These are phyloP conservation scores for Mugil cephalus DNA, from an alignment of 2,113 vertebrate genomes.

Conservation along the genomic window DNA sequence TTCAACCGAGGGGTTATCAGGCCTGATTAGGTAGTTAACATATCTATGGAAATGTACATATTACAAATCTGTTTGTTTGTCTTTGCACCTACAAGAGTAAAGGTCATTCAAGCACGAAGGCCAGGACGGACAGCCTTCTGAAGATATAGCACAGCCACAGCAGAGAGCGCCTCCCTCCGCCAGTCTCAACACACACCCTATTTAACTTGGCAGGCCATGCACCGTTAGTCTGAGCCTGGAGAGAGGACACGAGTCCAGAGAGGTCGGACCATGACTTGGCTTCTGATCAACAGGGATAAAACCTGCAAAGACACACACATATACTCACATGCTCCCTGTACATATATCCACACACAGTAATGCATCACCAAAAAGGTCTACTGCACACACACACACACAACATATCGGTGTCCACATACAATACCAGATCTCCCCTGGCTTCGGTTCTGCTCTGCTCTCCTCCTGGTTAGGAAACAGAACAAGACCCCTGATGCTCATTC, in stretches of 20 bases:
- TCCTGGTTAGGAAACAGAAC: conserved; percentile 59
- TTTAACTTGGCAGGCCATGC: conserved; percentile 51
- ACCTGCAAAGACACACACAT: conserved; percentile 8
- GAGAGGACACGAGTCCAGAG: conserved; percentile 11
- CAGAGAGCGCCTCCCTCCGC: conserved; percentile 12
- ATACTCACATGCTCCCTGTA: not conserved
- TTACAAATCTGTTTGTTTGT: not conserved
- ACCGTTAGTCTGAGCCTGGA: conserved; percentile 52
- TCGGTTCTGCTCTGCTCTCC: conserved; percentile 26
- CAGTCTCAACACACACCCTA: conserved; percentile 9
- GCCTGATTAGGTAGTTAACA: not conserved
- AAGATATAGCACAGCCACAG: conserved; percentile 46
- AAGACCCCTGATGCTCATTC: conserved; percentile 41
- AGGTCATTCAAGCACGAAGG: conserved; percentile 20
- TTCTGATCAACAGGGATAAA: conserved; percentile 57
- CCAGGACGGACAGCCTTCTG: conserved; percentile 24
- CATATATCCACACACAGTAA: not conserved
- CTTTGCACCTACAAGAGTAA: not conserved
- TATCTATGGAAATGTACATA: not conserved
- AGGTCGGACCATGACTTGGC: conserved; percentile 32
- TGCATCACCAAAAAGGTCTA: not conserved
- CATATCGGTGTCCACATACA: conserved; percentile 21
- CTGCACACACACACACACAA: not conserved
- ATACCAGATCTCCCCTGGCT: conserved; percentile 9
- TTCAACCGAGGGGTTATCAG: no score